Evolutionary conservation across 2,888 invertebrate species (phyloP), one percentile per base, ranked within the genome.

Genomic region (Phortica okadai): DNA sequence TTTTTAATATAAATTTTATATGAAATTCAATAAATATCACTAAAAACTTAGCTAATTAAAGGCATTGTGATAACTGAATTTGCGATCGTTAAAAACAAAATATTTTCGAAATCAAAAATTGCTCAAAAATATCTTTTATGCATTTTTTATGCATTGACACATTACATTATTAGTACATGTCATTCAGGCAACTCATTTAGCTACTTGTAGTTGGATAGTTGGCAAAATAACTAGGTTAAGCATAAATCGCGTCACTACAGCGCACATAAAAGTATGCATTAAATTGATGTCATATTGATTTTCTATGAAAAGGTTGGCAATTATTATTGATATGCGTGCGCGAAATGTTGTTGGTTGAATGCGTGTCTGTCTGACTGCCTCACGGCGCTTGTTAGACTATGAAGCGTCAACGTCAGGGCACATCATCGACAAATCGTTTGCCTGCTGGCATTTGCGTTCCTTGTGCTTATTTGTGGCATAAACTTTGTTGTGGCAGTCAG

Each of bases 271-370:
- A 62, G 16, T 62, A 25, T 62, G 62, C 21, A 62, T 62, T 25
- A 25, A 66, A 33, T 66, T 42, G 66, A 42, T 41, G 79, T 80
- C 81, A 79, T 86, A 87, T 86, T 86, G 86, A 86, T 87, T 87
- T 84, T 79, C 80, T 78, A 80, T 78, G 81, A 76, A 76, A 72
- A 56, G 21, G 56, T 75, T 50, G 78, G 69, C 78, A 76, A 81
- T 80, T 80, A 80, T 80, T 79, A 83, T 82, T 83, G 83, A 81
- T 81, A 67, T 72, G 77, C 76, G 76, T 76, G 76, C 67, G 10
- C 82, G 78, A 81, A 79, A 79, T 83, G 81, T 82, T 82, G 81
- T 33, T 81, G 76, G n/a, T 11, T 21, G 50, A 67, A 50, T 69
- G 74, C 74, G 74, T 74, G 74, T 58, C 66, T 80, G 82, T 78